Evolutionary conservation across 2,797 vertebrate species (phyloP).

Genomic region (Pristis pectinata): DNA sequence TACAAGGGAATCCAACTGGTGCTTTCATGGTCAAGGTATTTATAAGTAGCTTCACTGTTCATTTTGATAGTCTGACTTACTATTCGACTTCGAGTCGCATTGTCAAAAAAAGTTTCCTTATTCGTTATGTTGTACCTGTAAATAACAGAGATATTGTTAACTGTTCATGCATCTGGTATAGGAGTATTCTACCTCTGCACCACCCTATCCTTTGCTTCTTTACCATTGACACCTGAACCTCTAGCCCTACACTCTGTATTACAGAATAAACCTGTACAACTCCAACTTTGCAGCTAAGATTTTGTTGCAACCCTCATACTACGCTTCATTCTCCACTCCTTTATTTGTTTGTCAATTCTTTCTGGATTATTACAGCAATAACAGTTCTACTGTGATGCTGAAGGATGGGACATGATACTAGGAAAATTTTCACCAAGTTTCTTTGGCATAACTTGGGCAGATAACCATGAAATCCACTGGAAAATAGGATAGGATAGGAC

Average conservation of each 20-base stretch:
- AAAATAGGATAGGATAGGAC: too few relatives aligned
- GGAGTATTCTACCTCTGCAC: not conserved
- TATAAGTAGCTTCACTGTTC: too few relatives aligned
- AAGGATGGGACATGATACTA: too few relatives aligned
- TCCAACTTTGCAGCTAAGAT: not conserved
- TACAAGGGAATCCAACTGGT: too few relatives aligned
- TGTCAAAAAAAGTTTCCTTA: slow-evolving; percentile 85
- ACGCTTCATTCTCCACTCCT: not conserved
- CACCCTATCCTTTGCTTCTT: not conserved
- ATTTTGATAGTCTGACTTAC: slow-evolving; percentile 63
- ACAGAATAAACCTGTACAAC: not conserved
- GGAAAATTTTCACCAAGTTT: not conserved
- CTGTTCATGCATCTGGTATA: not conserved
- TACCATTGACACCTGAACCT: not conserved
- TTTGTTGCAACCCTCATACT: not conserved
- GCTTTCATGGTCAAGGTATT: not conserved
- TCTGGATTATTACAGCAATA: not conserved
- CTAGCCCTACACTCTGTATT: not conserved
- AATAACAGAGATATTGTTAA: slow-evolving; percentile 27
- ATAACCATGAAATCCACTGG: too few relatives aligned
- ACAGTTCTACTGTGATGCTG: not conserved
- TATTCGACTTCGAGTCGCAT: slow-evolving; percentile 85
- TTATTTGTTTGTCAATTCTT: not conserved
- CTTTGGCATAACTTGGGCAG: not conserved
- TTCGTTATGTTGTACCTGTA: slow-evolving; percentile 86